Conservation (phyloP, 2,888 invertebrate species). For the Callyntrura sp. region DNA sequence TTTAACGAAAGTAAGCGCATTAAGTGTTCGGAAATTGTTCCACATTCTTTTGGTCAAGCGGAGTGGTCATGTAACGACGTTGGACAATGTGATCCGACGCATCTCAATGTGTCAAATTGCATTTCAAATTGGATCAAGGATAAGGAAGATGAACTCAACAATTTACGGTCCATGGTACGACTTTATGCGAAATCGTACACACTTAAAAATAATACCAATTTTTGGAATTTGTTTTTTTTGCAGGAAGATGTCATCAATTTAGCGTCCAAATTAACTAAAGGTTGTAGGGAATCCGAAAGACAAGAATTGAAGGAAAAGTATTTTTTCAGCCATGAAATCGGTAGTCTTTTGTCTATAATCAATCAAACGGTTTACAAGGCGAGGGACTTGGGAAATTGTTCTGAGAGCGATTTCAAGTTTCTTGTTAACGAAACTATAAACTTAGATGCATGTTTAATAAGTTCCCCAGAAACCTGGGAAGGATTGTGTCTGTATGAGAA, state of each 20-base stretch:
- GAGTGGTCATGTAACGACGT: background rate
- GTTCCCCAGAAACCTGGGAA: background rate
- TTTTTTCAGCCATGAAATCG: slow-evolving; percentile 10
- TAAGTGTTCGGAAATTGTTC: too few relatives aligned
- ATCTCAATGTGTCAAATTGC: background rate
- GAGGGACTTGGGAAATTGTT: background rate
- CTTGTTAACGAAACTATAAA: background rate
- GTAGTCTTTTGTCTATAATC: background rate
- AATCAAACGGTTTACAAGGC: background rate
- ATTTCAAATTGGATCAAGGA: background rate
- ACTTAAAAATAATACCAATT: background rate
- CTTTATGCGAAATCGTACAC: background rate
- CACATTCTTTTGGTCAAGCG: too few relatives aligned
- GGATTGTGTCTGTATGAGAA: background rate
- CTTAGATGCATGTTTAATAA: slow-evolving; percentile 8
- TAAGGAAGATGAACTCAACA: background rate
- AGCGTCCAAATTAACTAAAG: background rate
- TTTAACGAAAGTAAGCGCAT: too few relatives aligned
- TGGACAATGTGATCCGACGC: too few relatives aligned
- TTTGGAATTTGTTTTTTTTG: background rate
- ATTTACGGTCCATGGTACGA: background rate
- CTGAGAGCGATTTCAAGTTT: background rate
- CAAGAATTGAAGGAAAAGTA: background rate
- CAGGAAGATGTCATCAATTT: background rate
- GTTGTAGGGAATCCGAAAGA: background rate